A percentile compares a stretch with the other conserved stretches of the same genome.
Conservation (phyloP, 2,888 invertebrate species). For the Trissoscelio sp. region DNA sequence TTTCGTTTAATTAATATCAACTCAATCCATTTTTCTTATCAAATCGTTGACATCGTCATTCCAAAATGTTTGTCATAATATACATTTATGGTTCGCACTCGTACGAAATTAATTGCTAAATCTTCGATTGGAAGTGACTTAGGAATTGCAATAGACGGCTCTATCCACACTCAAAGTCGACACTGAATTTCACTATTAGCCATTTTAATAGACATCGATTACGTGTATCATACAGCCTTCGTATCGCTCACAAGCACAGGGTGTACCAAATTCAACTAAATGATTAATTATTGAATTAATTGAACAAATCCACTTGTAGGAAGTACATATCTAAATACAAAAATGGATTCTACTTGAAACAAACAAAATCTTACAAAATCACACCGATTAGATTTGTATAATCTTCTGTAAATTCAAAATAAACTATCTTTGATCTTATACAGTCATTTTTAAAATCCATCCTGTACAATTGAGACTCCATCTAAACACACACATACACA, state of each 20-base stretch:
- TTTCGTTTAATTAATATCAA: background rate
- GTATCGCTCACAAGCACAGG: constrained; percentile 19
- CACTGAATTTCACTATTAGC: constrained; percentile 48
- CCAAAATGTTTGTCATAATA: background rate
- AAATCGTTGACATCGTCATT: background rate
- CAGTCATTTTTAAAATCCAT: no score
- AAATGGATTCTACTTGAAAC: no score
- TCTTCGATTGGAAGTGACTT: constrained; percentile 27
- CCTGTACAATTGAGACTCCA: background rate
- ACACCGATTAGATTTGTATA: no score
- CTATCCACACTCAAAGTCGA: constrained; percentile 37
- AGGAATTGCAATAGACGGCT: constrained; percentile 35
- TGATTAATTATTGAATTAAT: background rate
- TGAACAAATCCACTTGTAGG: background rate
- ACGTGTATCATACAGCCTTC: constrained; percentile 45
- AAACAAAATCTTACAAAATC: no score
- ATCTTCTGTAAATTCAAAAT: no score
- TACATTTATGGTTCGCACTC: constrained; percentile 1
- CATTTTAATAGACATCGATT: constrained; percentile 56
- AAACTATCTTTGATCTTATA: no score
- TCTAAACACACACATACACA: background rate
- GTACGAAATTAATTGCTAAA: constrained; percentile 18
- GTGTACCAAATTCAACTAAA: constrained; percentile 4
- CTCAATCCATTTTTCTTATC: background rate
- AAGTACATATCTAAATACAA: no score